phyloP scores from a whole-genome alignment of 2,888 invertebrate species.

The Acanthosepion lycidas region DNA sequence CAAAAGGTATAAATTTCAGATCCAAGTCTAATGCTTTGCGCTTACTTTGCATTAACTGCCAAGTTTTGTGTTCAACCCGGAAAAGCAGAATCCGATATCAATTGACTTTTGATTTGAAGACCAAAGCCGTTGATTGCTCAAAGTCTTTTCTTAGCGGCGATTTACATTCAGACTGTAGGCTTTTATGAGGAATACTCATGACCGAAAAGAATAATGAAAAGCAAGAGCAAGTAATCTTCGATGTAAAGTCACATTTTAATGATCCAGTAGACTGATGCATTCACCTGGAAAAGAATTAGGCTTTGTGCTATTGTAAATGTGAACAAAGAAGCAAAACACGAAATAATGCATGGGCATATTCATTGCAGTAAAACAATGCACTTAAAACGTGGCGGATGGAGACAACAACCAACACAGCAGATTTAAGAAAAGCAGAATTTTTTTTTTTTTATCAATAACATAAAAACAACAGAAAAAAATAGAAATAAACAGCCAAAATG shows the following conservation, averaged over 20 bases:
- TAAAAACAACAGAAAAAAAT: not conserved
- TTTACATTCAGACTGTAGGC: not conserved
- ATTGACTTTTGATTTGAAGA: slow-evolving; percentile 4
- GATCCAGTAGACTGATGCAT: not conserved
- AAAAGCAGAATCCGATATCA: not conserved
- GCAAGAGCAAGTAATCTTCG: not conserved
- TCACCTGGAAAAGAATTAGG: not conserved
- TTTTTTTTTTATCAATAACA: not conserved
- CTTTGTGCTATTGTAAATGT: not conserved
- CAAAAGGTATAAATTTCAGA: not conserved
- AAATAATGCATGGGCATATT: not conserved
- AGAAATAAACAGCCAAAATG: not conserved
- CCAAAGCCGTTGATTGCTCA: not conserved
- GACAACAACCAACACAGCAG: not conserved
- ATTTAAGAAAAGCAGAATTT: not conserved
- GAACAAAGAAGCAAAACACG: not conserved
- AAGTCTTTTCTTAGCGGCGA: not conserved
- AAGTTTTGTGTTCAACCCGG: too few relatives aligned
- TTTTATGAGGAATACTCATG: not conserved
- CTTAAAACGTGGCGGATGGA: not conserved
- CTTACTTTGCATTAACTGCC: not conserved
- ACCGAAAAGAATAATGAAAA: not conserved
- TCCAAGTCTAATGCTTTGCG: not conserved
- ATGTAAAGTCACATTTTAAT: not conserved
- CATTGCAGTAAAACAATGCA: not conserved